Base-by-base conservation (phyloP, 2,888 invertebrate species). In the Catocala nupta region DNA sequence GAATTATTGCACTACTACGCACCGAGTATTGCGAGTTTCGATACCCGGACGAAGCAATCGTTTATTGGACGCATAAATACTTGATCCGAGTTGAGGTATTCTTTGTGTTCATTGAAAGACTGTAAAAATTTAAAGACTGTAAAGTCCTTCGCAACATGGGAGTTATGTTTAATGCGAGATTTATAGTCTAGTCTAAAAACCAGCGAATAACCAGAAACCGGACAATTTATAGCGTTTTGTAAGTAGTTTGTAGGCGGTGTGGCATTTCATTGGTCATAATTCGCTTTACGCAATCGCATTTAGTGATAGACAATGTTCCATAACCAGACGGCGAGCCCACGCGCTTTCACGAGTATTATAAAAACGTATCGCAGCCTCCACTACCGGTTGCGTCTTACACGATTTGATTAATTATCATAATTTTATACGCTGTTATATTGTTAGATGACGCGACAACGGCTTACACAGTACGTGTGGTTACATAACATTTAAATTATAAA, bases 361-460 rank as follows among this genome's bases (percentile, higher is more conserved):
- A 66, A 74, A 76, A 52, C 48, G 12, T 70, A 63, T 65, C 57
- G 1, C 4, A 42, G 50, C 65, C 61, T 64, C 59, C 61, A 71
- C 62, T 61, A 67, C 65, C 72, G 77, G 81, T 81, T 83, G 83
- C 78, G 71, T 72, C 69, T 77, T 78, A 74, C 74, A 72, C 80
- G 69, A 75, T 83, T 82, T 84, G 82, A 88, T 88, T 88, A 86
- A 89, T 89, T 88, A 87, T 77, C 82, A 84, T 84, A 83, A 79
- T 75, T 77, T 80, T 77, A 81, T 84, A 80, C 77, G 73, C 75
- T 72, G 68, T 75, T 77, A 81, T 80, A 77, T 76, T 75, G 73
- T 79, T 71, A 72, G 70, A 76, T 71, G 72, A 67, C 47, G 68
- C 44, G 50, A 63, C 44, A 51, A 61, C 56, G 54, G 56, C 67